Base-by-base conservation (phyloP, 2,797 vertebrate species). In the Siniperca undulata region DNA sequence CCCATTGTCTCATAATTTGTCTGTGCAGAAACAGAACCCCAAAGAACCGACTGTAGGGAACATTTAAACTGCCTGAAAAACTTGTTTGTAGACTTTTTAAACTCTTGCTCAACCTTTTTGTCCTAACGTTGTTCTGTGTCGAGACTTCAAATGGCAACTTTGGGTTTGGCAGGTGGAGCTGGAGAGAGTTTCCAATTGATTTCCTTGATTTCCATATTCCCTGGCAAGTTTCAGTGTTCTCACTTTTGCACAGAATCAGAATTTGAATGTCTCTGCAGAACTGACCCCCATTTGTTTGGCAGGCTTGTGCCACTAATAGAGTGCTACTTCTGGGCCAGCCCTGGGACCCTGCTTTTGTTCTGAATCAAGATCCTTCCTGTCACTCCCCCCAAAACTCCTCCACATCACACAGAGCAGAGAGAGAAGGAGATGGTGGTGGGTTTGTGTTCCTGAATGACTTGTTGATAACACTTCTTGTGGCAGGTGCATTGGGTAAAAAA, bases 401-500 rank as follows among this genome's bases (percentile, higher is more conserved):
- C 42, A 70, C 82, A n/a, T 77, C 62, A 79, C 70, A 80, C 50
- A 46, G 24, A 67, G 3, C 30, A 30, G 36, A 52, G 24, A 69
- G 7, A 44, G 11, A 46, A 4, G 48, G 64, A n/a, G 16, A 71
- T 4, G 60, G 40, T 0, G 19, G 22, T 19, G 58, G 10, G 64
- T 50, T 52, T 59, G 64, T 52, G 70, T 66, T 74, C 48, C 68
- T 77, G 40, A 67, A 60, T 78, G 74, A 84, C 38, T 77, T 71
- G 50, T 70, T 72, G 78, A 80, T 86, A 44, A 78, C 10, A 24
- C 42, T 72, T 70, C 48, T 48, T 11, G 69, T 68, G 72, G 64
- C 79, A 81, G 77, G 53, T 81, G 72, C 12, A 53, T 4, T 16
- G 77, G 65, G 48, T 46, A 53, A 81, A 83, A 85, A 88, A 71